Conservation (phyloP, 2,888 invertebrate species). For the Cataglyphis livida region DNA sequence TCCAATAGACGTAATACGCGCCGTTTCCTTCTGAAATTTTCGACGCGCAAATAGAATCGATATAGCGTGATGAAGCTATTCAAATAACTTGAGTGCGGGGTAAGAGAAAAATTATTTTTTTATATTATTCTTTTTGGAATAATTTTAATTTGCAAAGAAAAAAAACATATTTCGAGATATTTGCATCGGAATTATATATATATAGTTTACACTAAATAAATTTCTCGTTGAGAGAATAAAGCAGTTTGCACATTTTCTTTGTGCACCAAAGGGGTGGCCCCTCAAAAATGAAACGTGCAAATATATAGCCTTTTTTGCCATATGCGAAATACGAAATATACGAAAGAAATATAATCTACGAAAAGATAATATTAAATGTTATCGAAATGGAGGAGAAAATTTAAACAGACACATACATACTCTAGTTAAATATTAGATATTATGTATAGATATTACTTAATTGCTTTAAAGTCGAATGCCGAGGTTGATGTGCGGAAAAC, state of each 20-base stretch:
- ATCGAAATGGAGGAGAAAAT: neutral
- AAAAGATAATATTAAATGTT: neutral
- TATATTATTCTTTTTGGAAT: neutral
- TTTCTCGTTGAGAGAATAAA: neutral
- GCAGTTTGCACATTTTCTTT: neutral
- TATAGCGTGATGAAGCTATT: neutral
- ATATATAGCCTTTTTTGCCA: neutral
- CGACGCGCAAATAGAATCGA: conserved; percentile 14
- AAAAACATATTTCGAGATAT: neutral
- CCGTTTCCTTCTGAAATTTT: neutral
- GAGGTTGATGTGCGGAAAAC: neutral
- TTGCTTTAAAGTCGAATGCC: neutral
- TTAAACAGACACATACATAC: neutral
- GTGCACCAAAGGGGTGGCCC: neutral
- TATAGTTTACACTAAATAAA: neutral
- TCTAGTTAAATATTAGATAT: neutral
- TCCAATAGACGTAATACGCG: neutral
- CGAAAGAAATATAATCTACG: neutral
- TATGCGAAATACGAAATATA: neutral
- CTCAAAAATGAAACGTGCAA: neutral
- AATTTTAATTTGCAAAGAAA: neutral
- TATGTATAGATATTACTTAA: neutral
- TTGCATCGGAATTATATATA: neutral
- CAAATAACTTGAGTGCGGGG: neutral
- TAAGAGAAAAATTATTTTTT: neutral